A percentile compares a stretch with the other conserved stretches of the same genome.
Conservation (phyloP, 2,113 vertebrate species). For the Otus sunia region DNA sequence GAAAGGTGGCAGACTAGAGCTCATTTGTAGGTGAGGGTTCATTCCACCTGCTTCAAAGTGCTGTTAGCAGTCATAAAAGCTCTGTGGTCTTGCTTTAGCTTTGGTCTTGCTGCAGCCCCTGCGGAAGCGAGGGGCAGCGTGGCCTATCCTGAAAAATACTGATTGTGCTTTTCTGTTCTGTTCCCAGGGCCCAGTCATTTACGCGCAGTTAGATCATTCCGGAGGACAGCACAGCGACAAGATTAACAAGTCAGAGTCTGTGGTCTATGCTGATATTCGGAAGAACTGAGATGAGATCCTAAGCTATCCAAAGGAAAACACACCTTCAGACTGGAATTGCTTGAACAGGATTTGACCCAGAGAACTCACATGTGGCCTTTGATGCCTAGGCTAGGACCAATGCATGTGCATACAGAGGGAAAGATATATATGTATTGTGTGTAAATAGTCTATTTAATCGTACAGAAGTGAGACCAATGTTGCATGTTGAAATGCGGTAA, state of each 20-base stretch:
- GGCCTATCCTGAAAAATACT: not conserved
- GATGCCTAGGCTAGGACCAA: conserved; percentile 67
- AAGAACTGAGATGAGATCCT: conserved; percentile 81
- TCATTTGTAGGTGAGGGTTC: not conserved
- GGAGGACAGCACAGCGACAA: conserved; percentile 85
- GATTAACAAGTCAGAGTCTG: conserved; percentile 94
- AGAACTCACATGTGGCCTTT: conserved; percentile 68
- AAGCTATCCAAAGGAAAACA: conserved; percentile 45
- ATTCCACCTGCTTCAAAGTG: conserved; percentile 48
- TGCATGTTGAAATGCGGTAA: conserved; percentile 69
- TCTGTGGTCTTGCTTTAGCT: not conserved
- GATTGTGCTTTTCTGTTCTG: not conserved
- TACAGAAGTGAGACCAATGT: conserved; percentile 61
- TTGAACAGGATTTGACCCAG: conserved; percentile 46
- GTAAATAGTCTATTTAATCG: conserved; percentile 78
- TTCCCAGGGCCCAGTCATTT: conserved; percentile 93
- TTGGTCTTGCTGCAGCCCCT: not conserved
- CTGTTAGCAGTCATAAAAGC: not conserved
- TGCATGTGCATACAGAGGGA: conserved; percentile 66
- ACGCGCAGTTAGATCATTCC: conserved; percentile 94
- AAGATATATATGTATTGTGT: conserved; percentile 67
- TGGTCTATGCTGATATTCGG: conserved; percentile 94
- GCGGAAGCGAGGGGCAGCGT: not conserved
- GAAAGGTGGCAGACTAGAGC: conserved; percentile 58
- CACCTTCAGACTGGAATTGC: conserved; percentile 56